Base-by-base conservation (phyloP, 2,888 invertebrate species). In the Doris montereyensis region DNA sequence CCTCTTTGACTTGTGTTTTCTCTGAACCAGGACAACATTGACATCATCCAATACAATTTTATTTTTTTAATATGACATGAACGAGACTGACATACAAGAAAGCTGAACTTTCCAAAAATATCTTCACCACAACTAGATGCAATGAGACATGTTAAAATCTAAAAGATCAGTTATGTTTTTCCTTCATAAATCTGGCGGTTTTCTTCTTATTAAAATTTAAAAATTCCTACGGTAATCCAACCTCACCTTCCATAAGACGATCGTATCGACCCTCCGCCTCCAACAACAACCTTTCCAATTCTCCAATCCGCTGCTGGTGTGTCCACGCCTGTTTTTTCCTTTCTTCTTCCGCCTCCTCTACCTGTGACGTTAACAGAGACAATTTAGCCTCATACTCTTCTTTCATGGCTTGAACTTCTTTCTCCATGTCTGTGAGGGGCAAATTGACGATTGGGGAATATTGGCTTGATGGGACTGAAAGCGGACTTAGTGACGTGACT, bases 211-310 rank as follows among this genome's bases (percentile, higher is more conserved):
- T n/a, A n/a, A n/a, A n/a, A n/a, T n/a, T n/a, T n/a, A n/a, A n/a
- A n/a, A n/a, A n/a, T n/a, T n/a, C n/a, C n/a, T n/a, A n/a, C n/a
- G n/a, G n/a, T n/a, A n/a, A n/a, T n/a, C n/a, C n/a, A n/a, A n/a
- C 74, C 83, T 74, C 83, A 88, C 88, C 86, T 84, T 87, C 86
- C 67, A 87, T 82, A 28, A 88, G 82, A 62, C 81, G 83, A 35
- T 87, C 86, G 82, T 87, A 87, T 83, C 86, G 85, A 10, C 86
- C 87, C 70, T 88, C 86, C 5, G 82, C 73, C n/a, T 87, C 86
- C 1, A 78, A 71, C 57, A 87, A 71, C 52, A 86, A 83, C 1
- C 67, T 79, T 78, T 85, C 82, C 60, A 88, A 85, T 30, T 80
- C 82, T 52, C 82, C 83, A 32, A 86, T 58, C 70, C 85, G 79